Evolutionary conservation across 1,140 invertebrate genomes (phyloP), one percentile per base, ranked within the genome.

Genomic region (Zophobas morio): DNA sequence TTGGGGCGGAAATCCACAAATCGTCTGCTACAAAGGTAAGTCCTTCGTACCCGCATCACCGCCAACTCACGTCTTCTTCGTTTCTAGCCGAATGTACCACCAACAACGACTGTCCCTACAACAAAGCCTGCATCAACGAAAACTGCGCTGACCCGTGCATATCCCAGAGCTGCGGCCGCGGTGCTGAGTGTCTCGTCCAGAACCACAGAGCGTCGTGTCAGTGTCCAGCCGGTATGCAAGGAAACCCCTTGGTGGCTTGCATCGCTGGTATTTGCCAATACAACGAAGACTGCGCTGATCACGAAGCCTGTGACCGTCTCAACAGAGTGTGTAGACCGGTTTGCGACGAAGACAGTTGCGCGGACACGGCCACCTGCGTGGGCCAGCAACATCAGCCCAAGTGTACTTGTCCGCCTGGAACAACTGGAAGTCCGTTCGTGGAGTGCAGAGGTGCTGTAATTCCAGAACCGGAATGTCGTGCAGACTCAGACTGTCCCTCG

Each of bases 261-360:
- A 92, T 96, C 46, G 91, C 92, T 5, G 94, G 94, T 1, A 90
- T 93, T 42, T 97, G 96, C 82, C 94, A 94, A 81, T 95, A 95
- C 82, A 96, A 97, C 83, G 94, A 96, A 83, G 96, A 97, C 80
- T 98, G 96, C 82, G 93, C 94, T 2, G 92, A 94, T 84, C 90
- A 95, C 75, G 95, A 97, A 86, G 91, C 94, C 35, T 97, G 96
- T 84, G 95, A 97, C 81, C 88, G 94, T 66, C 86, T 96, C 1
- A 97, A 96, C 83, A 89, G 94, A 79, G 90, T 96, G 1, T 97
- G 96, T 84, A 89, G 94, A 83, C 93, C 92, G 0, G 95, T 94
- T 35, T 97, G 96, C 81, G 91, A 93, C 4, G 91, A 92, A 0
- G 91, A 93, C 35, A 91, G 92, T 0, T 97, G 96, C 83, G 94